Percentiles rank a stretch among this genome's conserved stretches.
Evolutionary conservation across 2,888 invertebrate species (phyloP).

Genomic region (Ischnus inquisitorius): DNA sequence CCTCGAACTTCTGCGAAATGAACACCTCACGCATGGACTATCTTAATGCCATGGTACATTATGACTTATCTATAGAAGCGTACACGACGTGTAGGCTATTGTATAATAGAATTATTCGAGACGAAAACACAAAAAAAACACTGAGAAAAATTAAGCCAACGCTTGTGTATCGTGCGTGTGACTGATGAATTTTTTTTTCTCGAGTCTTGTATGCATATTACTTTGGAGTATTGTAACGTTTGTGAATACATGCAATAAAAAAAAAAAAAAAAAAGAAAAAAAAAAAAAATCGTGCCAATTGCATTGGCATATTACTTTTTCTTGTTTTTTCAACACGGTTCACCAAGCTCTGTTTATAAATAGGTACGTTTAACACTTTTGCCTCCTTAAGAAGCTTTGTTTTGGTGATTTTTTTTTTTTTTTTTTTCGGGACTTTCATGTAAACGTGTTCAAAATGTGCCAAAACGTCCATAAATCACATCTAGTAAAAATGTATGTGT

Average conservation of each 20-base stretch:
- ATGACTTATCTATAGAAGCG: slow-evolving; percentile 55
- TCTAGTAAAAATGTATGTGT: too few relatives aligned
- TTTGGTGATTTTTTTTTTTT: too few relatives aligned
- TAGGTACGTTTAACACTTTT: too few relatives aligned
- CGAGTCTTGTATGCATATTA: slow-evolving; percentile 79
- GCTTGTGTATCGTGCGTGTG: slow-evolving; percentile 73
- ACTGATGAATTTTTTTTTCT: slow-evolving; percentile 73
- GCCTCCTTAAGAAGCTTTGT: too few relatives aligned
- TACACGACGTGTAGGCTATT: slow-evolving; percentile 60
- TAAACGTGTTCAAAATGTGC: too few relatives aligned
- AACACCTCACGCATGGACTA: slow-evolving; percentile 40
- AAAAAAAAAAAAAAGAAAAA: slow-evolving; percentile 76
- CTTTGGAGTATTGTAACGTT: slow-evolving; percentile 82
- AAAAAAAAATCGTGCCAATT: too few relatives aligned
- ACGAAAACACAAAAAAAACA: slow-evolving; percentile 33
- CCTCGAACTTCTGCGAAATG: too few relatives aligned
- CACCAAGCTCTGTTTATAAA: too few relatives aligned
- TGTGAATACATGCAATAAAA: slow-evolving; percentile 82
- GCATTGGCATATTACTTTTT: too few relatives aligned
- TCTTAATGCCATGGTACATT: slow-evolving; percentile 59
- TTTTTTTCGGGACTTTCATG: too few relatives aligned
- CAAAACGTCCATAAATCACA: too few relatives aligned
- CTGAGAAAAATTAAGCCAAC: slow-evolving; percentile 56
- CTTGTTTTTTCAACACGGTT: too few relatives aligned
- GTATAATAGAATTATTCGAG: slow-evolving; percentile 66